These are phyloP conservation scores for Deladenus siricidicola DNA, from an alignment of 2,888 invertebrate genomes.

Conservation along the genomic window DNA sequence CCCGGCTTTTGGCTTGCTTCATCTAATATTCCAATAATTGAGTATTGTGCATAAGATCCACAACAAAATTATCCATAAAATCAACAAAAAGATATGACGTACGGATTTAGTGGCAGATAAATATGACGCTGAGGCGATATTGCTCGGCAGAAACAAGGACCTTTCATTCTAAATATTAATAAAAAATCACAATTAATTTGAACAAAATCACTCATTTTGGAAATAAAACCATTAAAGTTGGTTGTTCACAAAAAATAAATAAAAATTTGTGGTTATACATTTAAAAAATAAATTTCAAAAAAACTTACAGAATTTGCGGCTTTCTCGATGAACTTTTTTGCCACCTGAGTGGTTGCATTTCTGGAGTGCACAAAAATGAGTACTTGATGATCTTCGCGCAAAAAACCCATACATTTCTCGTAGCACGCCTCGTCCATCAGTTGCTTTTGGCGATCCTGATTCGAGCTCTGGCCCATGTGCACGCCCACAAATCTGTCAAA, in stretches of 20 bases:
- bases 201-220: too few species aligned
- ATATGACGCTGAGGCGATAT: slow-evolving; percentile 25
- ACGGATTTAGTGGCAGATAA: slow-evolving; percentile 34
- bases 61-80: neutral
- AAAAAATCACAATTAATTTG: neutral
- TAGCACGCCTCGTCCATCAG: slow-evolving; percentile 87
- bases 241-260: too few species aligned
- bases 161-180: slow-evolving; percentile 27
- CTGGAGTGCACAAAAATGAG: slow-evolving; percentile 98
- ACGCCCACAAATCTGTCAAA: slow-evolving; percentile 15
- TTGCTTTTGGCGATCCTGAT: slow-evolving; percentile 31
- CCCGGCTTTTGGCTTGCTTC: slow-evolving; percentile 31
- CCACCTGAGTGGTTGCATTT: slow-evolving; percentile 85
- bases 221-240: too few species aligned
- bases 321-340: slow-evolving; percentile 72
- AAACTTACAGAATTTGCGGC: slow-evolving; percentile 65
- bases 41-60: neutral
- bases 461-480: slow-evolving; percentile 56
- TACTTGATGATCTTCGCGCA: slow-evolving; percentile 79
- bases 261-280: neutral
- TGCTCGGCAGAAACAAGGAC: slow-evolving; percentile 32
- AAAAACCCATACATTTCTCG: slow-evolving; percentile 78
- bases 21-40: slow-evolving; percentile 19
- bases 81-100: too few species aligned
- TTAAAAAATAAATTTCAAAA: neutral